Evolutionary conservation across 1,140 invertebrate species (phyloP), one percentile per base, ranked within the genome.

Genomic region (Ceratosolen fusciceps): DNA sequence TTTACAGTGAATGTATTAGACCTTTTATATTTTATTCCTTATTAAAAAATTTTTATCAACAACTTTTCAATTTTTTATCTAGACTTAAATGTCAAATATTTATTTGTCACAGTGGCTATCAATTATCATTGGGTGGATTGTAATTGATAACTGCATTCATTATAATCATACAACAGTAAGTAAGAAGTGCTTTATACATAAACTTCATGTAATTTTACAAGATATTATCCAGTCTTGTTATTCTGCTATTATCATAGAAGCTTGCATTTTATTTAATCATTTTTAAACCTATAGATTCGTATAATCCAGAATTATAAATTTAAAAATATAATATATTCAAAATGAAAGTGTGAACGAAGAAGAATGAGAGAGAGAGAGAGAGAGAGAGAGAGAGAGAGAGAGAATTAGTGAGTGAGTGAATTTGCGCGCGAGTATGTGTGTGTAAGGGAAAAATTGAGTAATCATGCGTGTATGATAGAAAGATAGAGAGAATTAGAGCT

Each of bases 201-300:
- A 49, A 56, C 60, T 79, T 79, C n/a, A 9, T 29, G 21, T 78
- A n/a, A 65, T 78, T 78, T 71, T 72, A 72, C 1, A 31, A n/a
- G 47, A 52, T 74, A 19, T 9, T 24, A 79, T 12, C 26, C 24
- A 60, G 56, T 19, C 21, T 71, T 29, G 9, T 31, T 78, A 62
- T 31, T 34, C 12, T 71, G 4, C 24, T 54, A 21, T 12, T 54
- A 68, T 31, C 54, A n/a, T 52, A 10, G 54, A 79, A 24, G 77
- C 34, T 79, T 56, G 8, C 43, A 79, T 67, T 79, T 79, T 74
- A 65, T 39, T 74, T 79, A 9, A 47, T n/a, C 37, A 62, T 21
- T 14, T 62, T 72, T 4, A 67, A 68, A 67, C 24, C 26, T 37
- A 68, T 76, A 67, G n/a, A 29, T 58, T 31, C 3, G 14, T 58